Base-by-base conservation (phyloP, 2,797 vertebrate genomes). In the Falco rusticolus region DNA sequence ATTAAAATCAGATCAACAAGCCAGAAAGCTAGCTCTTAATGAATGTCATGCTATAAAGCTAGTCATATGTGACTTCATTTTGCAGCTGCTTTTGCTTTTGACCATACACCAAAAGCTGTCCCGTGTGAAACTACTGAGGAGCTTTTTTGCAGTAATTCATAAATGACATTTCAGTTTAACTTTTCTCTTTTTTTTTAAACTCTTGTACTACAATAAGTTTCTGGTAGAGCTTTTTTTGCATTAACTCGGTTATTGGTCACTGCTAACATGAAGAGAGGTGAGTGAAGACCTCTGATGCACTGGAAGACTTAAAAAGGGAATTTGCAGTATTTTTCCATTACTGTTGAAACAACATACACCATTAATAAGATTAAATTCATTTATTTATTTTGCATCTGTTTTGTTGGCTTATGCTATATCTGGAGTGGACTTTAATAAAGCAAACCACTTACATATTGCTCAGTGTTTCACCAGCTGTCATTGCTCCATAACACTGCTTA, bases 81-180 rank as follows among this genome's bases (percentile, higher is more conserved):
- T 90, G 70, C 79, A 95, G 82, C 87, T 95, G 95, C 89, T 76
- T 75, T 47, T 91, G 80, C 70, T 94, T 86, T 63, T 72, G 43
- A 60, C 88, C 82, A 95, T 91, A 88, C 94, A 96, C 96, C 95
- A 97, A 94, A 98, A 95, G 78, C 88, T 88, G 76, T 97, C 98
- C 97, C 24, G 97, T 96, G 98, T 98, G 98, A 98, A 98, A 98
- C 97, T 84, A 64, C 94, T 28, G 89, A 95, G 81, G 86, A 85
- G 68, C 94, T 92, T 92, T 92, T 90, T 89, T 92, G 70, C 93
- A 53, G 60, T 96, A 91, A 92, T 90, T 97, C 94, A 94, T 92
- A 93, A 95, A 51, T 94, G 82, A 77, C 91, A 82, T 96, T 96
- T 96, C 92, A 94, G 95, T 97, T 96, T 70, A 79, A 91, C 91